These are phyloP conservation scores for Odontamblyopus rebecca DNA, from an alignment of 2,797 vertebrate genomes.

Conservation along the genomic window DNA sequence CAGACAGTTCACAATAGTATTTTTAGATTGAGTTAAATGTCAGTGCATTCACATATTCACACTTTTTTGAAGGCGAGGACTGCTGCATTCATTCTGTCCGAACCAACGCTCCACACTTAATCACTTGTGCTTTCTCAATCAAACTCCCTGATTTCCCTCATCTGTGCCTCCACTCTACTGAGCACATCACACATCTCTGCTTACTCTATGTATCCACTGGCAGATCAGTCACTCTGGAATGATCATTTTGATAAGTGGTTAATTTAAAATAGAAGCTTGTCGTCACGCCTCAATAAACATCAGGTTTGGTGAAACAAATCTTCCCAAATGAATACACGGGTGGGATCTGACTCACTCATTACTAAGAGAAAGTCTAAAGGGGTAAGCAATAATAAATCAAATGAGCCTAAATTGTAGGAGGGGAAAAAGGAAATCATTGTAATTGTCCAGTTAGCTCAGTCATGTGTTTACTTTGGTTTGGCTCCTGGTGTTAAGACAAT, in stretches of 20 bases:
- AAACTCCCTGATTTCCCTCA: conserved; percentile 3
- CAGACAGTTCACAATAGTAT: neutral
- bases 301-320: conserved; percentile 5
- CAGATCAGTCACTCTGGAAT: conserved; percentile 11
- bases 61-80: neutral
- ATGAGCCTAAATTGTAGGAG: conserved; percentile 5
- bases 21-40: conserved; percentile 9
- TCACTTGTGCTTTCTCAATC: conserved; percentile 1
- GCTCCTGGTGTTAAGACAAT: neutral
- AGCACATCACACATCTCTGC: neutral
- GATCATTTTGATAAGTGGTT: conserved; percentile 29
- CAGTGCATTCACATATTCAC: conserved; percentile 5
- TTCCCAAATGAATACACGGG: conserved; percentile 18
- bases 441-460: conserved; percentile 4
- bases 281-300: conserved; percentile 21
- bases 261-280: conserved; percentile 32
- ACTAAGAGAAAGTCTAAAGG: conserved; percentile 11
- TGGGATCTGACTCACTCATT: conserved; percentile 26
- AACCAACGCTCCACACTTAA: conserved; percentile 1
- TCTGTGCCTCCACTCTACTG: neutral
- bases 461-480: neutral
- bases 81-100: neutral
- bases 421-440: conserved; percentile 5
- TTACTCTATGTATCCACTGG: conserved; percentile 6
- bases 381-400: neutral